A percentile compares a stretch with the other conserved stretches of the same genome.
These are phyloP conservation scores for Platerodrilus igneus DNA, from an alignment of 2,888 invertebrate species.

Conservation along the genomic window DNA sequence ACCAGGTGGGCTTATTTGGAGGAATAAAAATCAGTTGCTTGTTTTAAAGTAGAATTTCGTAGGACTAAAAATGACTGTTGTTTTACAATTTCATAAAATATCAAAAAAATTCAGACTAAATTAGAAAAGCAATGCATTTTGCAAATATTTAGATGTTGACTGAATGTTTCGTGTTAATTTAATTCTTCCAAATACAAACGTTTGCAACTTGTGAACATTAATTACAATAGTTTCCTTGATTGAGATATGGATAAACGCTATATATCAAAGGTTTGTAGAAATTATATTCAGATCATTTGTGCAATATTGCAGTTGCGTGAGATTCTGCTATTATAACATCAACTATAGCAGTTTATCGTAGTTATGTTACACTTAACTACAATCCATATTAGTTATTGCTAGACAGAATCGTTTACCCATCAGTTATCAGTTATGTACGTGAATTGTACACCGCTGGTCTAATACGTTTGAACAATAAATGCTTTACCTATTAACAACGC, in stretches of 20 bases:
- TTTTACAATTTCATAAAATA: too few relatives aligned
- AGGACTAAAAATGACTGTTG: too few relatives aligned
- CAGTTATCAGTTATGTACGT: conserved; percentile 31
- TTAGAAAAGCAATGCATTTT: too few relatives aligned
- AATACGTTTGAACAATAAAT: conserved; percentile 32
- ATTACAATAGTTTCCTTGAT: not conserved
- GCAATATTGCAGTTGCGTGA: conserved; percentile 35
- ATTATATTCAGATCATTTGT: conserved; percentile 19
- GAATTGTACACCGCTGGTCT: conserved; percentile 26
- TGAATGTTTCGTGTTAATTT: too few relatives aligned
- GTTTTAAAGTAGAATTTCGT: too few relatives aligned
- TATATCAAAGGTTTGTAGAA: conserved; percentile 22
- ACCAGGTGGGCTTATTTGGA: too few relatives aligned
- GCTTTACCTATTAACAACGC: too few relatives aligned
- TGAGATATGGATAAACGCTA: conserved; percentile 8
- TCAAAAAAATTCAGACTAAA: too few relatives aligned
- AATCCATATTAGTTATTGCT: conserved; percentile 42
- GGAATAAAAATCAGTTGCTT: too few relatives aligned
- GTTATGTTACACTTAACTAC: conserved; percentile 40
- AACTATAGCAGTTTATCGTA: conserved; percentile 38
- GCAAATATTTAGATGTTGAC: too few relatives aligned
- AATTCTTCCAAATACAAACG: too few relatives aligned
- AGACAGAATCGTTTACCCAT: conserved; percentile 41
- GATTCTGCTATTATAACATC: conserved; percentile 41
- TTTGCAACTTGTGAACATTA: too few relatives aligned